These are phyloP conservation scores for Drosophila neutralis DNA, from an alignment of 2,888 invertebrate species.

Conservation along the genomic window DNA sequence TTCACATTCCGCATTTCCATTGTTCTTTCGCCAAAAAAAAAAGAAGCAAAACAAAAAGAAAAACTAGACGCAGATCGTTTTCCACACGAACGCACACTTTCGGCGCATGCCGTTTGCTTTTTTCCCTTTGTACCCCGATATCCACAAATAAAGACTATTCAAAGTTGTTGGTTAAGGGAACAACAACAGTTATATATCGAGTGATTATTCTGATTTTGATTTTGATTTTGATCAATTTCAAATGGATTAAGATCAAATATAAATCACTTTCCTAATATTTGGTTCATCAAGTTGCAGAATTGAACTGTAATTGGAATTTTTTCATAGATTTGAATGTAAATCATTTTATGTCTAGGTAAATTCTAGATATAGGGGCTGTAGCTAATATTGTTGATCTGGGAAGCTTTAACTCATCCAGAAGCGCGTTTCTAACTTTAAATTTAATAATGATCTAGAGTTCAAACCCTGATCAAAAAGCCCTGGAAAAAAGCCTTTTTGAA, in stretches of 20 bases:
- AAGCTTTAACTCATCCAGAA: not conserved
- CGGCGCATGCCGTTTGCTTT: slow-evolving; percentile 55
- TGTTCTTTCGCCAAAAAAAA: slow-evolving; percentile 22
- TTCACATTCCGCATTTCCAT: slow-evolving; percentile 33
- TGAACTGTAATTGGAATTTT: not conserved
- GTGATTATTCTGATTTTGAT: not conserved
- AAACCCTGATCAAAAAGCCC: not conserved
- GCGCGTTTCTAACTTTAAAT: not conserved
- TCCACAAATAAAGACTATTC: not conserved
- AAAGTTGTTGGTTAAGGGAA: not conserved
- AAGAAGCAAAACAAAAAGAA: not conserved
- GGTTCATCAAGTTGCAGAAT: not conserved
- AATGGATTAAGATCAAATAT: not conserved
- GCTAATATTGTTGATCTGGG: not conserved
- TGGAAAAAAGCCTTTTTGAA: not conserved
- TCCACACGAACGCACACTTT: slow-evolving; percentile 64
- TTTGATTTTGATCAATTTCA: not conserved
- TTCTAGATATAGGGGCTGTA: not conserved
- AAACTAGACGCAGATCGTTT: slow-evolving; percentile 47
- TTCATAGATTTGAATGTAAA: not conserved
- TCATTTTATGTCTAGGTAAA: not conserved
- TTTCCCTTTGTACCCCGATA: not conserved
- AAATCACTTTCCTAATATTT: not conserved
- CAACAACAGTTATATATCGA: not conserved
- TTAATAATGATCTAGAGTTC: not conserved